Conservation (phyloP, 2,113 vertebrate species). For the Himantopus leucocephalus region DNA sequence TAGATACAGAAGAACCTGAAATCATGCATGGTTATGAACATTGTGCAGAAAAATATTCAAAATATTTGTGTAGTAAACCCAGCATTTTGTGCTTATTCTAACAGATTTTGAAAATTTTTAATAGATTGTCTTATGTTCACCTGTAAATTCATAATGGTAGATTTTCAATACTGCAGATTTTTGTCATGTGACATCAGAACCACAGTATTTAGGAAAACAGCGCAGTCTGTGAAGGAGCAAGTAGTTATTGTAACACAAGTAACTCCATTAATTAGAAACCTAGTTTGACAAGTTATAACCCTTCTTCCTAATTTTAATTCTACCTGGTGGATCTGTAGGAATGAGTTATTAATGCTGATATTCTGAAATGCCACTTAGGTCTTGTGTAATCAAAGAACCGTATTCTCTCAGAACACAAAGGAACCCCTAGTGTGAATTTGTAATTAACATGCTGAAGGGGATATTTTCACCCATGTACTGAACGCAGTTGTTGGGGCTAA, state of each 20-base stretch:
- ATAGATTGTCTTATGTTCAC: background rate
- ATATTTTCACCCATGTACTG: constrained; percentile 54
- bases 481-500: constrained; percentile 48
- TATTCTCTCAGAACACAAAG: constrained; percentile 74
- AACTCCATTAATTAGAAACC: constrained; percentile 57
- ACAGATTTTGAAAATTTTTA: background rate
- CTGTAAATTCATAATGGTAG: background rate
- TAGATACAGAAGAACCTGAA: background rate
- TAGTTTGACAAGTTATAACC: constrained; percentile 62
- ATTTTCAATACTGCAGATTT: background rate
- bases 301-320: constrained; percentile 69
- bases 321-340: constrained; percentile 63
- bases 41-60: background rate
- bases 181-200: background rate
- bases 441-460: constrained; percentile 63
- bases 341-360: constrained; percentile 72
- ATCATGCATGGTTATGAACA: background rate
- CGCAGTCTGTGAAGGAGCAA: background rate
- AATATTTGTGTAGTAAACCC: background rate
- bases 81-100: background rate
- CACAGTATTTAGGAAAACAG: background rate
- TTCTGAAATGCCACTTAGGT: constrained; percentile 69
- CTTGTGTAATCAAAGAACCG: constrained; percentile 68
- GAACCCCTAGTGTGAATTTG: constrained; percentile 59
- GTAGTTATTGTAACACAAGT: background rate